Base-by-base conservation (phyloP, 2,797 vertebrate species). In the Prunella strophiata region DNA sequence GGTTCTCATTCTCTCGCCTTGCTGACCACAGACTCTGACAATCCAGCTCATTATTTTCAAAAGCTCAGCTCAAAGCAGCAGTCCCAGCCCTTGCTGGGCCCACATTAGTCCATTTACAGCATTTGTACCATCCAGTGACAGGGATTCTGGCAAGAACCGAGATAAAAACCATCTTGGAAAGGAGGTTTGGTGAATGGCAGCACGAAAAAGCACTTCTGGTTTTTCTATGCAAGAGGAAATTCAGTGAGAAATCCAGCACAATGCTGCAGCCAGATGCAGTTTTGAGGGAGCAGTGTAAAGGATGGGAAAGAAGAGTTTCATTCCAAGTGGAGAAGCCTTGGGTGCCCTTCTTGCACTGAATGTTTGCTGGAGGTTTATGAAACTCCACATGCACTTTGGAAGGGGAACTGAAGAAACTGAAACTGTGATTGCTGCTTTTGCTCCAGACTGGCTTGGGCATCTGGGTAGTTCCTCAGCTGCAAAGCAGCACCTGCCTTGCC, bases 21-120 rank as follows among this genome's bases (percentile, higher is more conserved):
- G 86, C 88, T 87, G 93, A 91, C 93, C n/a, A 21, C 89, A 38
- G 45, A 10, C 63, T 90, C 70, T 90, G 85, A 93, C 92, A 95
- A 91, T 85, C 90, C 80, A 59, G 66, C 43, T 93, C 90, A 76
- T 94, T 95, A 94, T 94, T 94, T 96, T 86, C 91, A 88, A 93
- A 93, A 92, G 34, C 14, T 0, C 66, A 68, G 77, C 88, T 95
- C 83, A 93, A 93, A 95, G 90, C 55, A 73, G 71, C 36, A 90
- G 74, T 43, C 23, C 48, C 45, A 74, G 76, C 0, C 0, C 88
- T 94, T 93, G 79, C 91, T 89, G 91, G 70, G 91, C 62, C 85
- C 88, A 90, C 76, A 94, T 96, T 91, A 95, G 95, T 95, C 88
- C 82, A 72, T 90, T 91, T 95, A 88, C 93, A 94, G 57, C 82